Evolutionary conservation across 1,140 invertebrate genomes (phyloP), one percentile per base, ranked within the genome.

Genomic region (Epicauta chinensis): DNA sequence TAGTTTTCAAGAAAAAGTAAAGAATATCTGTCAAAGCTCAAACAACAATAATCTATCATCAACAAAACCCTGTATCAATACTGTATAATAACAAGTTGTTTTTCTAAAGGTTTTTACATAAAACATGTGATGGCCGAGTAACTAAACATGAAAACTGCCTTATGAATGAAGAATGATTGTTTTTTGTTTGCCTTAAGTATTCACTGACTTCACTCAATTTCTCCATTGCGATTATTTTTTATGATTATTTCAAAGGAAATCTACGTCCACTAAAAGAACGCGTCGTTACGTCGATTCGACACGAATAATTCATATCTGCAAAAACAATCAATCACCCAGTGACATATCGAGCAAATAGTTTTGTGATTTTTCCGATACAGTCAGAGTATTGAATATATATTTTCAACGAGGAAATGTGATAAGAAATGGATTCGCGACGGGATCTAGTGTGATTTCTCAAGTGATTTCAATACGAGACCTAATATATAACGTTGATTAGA

Each of bases 91-190:
- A 23, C 7, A 23, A 23, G 23, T 23, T 7, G 23, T 3, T 46
- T 46, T 36, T 34, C 31, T 34, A 16, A 17, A 35, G 7, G 23
- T 16, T 36, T 34, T 16, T 46, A 36, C 43, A 46, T 46, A 46
- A 46, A 46, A 46, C 43, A 46, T 46, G 43, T 46, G 31, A 30
- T 5, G 41, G n/a, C 13, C 41, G 29, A 35, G 43, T 46, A 46
- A 46, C 43, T 36, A 46, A 46, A 46, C 43, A 46, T 46, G 23
- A 46, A 36, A 46, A 31, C 31, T 35, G 43, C 17, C 43, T 46
- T 36, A 36, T 46, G 43, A 46, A 46, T 46, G 43, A 46, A 46
- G 43, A 46, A 46, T 46, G 43, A 16, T 31, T 35, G 4, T 23
- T 23, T 23, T n/a, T n/a, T n/a, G n/a, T n/a, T n/a, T n/a, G n/a